Conservation (phyloP, 2,113 vertebrate genomes). For the Rhea pennata region DNA sequence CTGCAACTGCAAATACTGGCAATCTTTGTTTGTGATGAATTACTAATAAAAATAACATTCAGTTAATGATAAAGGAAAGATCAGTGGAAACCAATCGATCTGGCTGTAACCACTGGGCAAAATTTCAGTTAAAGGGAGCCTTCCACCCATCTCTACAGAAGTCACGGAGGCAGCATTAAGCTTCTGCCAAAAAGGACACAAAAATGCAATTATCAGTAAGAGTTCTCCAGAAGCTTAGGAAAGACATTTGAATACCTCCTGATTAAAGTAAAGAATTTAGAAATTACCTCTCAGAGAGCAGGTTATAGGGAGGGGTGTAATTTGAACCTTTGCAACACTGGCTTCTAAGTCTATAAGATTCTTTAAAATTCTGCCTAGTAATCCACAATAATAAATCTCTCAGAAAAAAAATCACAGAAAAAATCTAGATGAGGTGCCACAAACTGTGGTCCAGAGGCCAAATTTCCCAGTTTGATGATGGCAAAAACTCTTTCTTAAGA, state of each 20-base stretch:
- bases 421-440: background rate
- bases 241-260: background rate
- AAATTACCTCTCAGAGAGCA: background rate
- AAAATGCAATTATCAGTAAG: background rate
- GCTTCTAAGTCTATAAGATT: background rate
- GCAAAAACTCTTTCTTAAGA: background rate
- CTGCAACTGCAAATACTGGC: background rate
- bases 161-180: background rate
- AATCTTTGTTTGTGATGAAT: background rate
- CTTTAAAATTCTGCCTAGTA: background rate
- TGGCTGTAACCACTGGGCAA: background rate
- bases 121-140: background rate
- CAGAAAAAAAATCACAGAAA: background rate
- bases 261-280: background rate
- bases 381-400: background rate
- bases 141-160: background rate
- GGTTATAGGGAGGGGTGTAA: background rate
- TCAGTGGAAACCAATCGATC: background rate
- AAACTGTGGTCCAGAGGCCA: background rate
- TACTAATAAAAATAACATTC: constrained; percentile 36
- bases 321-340: background rate
- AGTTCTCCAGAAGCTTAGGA: background rate
- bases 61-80: constrained; percentile 30
- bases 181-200: background rate
- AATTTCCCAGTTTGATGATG: background rate